Conservation (phyloP, 64 coral and sea anemone genomes). For the Actinia equina region DNA sequence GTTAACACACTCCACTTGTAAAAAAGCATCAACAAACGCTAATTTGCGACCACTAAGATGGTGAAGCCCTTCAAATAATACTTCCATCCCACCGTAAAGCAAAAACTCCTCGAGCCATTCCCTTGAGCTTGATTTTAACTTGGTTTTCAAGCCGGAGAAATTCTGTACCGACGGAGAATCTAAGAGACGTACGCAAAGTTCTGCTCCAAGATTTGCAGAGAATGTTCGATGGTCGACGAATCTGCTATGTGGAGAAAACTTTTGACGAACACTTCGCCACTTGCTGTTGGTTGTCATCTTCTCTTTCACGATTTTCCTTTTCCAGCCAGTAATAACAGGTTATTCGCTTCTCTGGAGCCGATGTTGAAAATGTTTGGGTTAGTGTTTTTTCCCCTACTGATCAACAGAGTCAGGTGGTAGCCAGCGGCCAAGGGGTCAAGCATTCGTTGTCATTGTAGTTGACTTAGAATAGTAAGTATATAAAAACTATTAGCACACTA, state of each 20-base stretch:
- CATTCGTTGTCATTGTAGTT: neutral
- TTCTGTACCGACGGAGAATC: constrained; percentile 54
- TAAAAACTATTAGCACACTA: neutral
- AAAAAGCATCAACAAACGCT: constrained; percentile 66
- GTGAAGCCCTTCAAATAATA: constrained; percentile 62
- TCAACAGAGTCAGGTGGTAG: neutral
- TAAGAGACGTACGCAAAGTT: constrained; percentile 65
- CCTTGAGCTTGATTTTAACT: constrained; percentile 46
- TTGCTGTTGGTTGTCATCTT: constrained; percentile 15
- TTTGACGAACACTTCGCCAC: constrained; percentile 36
- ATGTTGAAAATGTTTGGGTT: neutral
- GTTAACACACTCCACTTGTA: constrained; percentile 76
- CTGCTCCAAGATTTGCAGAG: constrained; percentile 39
- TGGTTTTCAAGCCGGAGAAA: constrained; percentile 65
- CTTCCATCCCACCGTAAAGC: constrained; percentile 71
- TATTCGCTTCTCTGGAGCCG: neutral
- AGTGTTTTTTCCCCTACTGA: too few relatives aligned
- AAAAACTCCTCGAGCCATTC: constrained; percentile 80
- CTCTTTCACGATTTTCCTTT: neutral
- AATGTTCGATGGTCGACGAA: constrained; percentile 15
- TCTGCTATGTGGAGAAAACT: constrained; percentile 11
- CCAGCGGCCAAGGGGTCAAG: neutral
- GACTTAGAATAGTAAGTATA: neutral
- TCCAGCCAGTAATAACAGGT: neutral
- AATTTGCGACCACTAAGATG: constrained; percentile 31